These are phyloP conservation scores for Trichogramma dendrolimi DNA, from an alignment of 2,888 invertebrate genomes.

Conservation along the genomic window DNA sequence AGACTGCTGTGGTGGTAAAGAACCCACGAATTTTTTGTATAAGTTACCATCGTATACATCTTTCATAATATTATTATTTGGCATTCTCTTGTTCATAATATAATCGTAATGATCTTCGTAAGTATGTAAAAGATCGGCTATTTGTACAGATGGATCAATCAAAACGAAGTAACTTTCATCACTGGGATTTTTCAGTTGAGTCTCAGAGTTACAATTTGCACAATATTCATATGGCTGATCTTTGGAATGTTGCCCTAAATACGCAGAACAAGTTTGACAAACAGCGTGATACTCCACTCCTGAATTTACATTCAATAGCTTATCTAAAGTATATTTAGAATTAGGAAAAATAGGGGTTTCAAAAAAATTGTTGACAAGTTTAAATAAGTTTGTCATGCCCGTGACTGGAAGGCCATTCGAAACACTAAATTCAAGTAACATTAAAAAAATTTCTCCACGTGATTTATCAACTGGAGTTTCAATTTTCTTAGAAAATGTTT, in stretches of 20 bases:
- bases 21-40: slow-evolving; percentile 1
- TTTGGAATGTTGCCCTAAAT: neutral
- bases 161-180: slow-evolving; percentile 5
- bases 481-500: neutral
- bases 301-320: neutral
- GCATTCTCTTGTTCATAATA: neutral
- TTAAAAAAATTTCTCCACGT: slow-evolving; percentile 5
- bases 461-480: neutral
- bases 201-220: neutral
- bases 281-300: slow-evolving; percentile 1
- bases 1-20: neutral
- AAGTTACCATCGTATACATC: slow-evolving; percentile 9
- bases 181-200: neutral
- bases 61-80: neutral
- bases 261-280: neutral
- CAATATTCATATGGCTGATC: neutral
- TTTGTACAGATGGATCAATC: neutral
- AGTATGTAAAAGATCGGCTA: slow-evolving; percentile 2
- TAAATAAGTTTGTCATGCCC: slow-evolving; percentile 3
- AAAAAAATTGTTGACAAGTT: slow-evolving; percentile 8
- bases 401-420: neutral
- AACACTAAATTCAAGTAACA: slow-evolving; percentile 2
- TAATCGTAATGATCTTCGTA: slow-evolving; percentile 11
- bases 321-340: neutral
- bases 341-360: neutral